Evolutionary conservation across 2,888 invertebrate genomes (phyloP).

Genomic region (Agonum fuliginosum): DNA sequence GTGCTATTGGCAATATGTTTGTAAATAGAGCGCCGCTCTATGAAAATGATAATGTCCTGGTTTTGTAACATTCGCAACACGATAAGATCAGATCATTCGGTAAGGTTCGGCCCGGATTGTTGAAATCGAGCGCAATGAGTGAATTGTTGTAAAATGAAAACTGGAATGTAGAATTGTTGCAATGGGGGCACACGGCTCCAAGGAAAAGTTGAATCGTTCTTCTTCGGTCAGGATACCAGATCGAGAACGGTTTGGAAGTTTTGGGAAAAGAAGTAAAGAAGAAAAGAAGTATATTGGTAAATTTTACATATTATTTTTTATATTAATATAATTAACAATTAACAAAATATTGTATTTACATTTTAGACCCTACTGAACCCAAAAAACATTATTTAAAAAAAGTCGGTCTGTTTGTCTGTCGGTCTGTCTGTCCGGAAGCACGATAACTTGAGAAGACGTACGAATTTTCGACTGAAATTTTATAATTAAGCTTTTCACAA

Average conservation of each 20-base stretch:
- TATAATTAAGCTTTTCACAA: too few species aligned
- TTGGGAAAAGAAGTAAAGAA: slow-evolving; percentile 79
- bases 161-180: slow-evolving; percentile 65
- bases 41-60: slow-evolving; percentile 52
- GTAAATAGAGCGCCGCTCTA: slow-evolving; percentile 46
- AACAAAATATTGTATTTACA: too few species aligned
- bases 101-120: slow-evolving; percentile 4
- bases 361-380: too few species aligned
- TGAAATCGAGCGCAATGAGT: slow-evolving; percentile 3
- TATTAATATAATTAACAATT: too few species aligned
- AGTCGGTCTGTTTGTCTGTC: too few species aligned
- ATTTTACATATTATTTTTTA: too few species aligned
- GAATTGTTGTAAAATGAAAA: slow-evolving; percentile 18
- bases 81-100: slow-evolving; percentile 38
- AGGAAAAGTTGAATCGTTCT: slow-evolving; percentile 82
- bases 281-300: neutral
- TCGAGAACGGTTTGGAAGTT: slow-evolving; percentile 82
- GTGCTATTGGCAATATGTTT: slow-evolving; percentile 37
- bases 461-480: too few species aligned
- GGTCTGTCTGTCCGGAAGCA: too few species aligned
- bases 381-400: too few species aligned
- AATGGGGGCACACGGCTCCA: slow-evolving; percentile 87
- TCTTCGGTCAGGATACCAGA: slow-evolving; percentile 79
- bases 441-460: too few species aligned
- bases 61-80: slow-evolving; percentile 27